Conservation (phyloP, 2,797 vertebrate species). For the Potorous gilbertii region DNA sequence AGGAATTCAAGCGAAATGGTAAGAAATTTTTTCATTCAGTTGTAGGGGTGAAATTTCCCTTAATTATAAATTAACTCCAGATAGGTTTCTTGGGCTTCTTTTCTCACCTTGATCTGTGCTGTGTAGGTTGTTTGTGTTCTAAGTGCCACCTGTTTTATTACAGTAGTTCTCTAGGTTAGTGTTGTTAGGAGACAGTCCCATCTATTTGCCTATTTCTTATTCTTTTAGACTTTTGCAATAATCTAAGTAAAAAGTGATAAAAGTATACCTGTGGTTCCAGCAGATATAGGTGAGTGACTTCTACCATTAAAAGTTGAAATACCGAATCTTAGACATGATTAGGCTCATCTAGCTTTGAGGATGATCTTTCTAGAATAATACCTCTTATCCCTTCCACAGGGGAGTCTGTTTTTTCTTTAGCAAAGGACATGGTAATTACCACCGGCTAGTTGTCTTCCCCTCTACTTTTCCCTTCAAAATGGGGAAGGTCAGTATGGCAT, state of each 20-base stretch:
- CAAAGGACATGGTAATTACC: background rate
- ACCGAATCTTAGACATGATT: background rate
- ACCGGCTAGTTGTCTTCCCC: background rate
- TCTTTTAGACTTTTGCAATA: background rate
- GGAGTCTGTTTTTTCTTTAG: background rate
- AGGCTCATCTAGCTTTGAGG: background rate
- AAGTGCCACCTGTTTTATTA: background rate
- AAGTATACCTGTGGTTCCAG: background rate
- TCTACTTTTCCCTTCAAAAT: background rate
- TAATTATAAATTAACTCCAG: slow-evolving; percentile 12
- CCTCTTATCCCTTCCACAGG: background rate
- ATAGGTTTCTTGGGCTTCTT: background rate
- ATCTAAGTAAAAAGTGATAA: background rate
- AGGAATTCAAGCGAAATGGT: slow-evolving; percentile 89
- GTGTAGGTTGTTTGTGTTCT: background rate
- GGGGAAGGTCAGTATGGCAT: background rate
- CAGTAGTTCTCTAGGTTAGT: background rate
- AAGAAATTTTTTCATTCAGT: slow-evolving; percentile 60
- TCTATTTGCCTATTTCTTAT: background rate
- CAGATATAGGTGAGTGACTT: background rate
- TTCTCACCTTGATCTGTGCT: background rate
- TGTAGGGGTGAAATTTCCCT: slow-evolving; percentile 9
- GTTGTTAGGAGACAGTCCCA: background rate
- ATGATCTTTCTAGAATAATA: background rate
- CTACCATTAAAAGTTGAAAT: background rate